phyloP scores from a whole-genome alignment of 2,113 vertebrate genomes.

The Nycticorax nycticorax region DNA sequence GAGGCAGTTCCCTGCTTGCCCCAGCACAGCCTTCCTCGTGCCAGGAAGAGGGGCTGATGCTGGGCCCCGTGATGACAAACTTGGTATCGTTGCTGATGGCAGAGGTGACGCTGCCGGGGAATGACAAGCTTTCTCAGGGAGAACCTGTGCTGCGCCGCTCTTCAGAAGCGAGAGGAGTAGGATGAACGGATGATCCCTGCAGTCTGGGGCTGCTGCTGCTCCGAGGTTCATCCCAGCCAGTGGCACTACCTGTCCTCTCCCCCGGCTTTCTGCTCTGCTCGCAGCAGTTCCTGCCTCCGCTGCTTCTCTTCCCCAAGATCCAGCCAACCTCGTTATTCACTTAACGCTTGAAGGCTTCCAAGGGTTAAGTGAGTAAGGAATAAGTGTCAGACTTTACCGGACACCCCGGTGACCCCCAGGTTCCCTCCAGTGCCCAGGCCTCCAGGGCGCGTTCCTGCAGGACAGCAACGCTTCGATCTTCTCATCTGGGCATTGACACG shows the following conservation, averaged over 20 bases:
- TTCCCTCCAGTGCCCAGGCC: neutral
- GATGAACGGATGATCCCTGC: neutral
- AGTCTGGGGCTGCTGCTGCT: neutral
- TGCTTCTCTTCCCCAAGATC: neutral
- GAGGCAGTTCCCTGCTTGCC: neutral
- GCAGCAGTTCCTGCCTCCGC: fast-evolving
- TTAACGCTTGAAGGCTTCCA: neutral
- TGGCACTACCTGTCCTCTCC: neutral
- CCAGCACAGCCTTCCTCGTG: neutral
- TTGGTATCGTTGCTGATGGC: fast-evolving
- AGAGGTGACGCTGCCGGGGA: neutral
- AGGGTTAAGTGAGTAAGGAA: neutral
- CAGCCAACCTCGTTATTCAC: neutral
- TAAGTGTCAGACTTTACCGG: neutral
- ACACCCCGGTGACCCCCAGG: neutral
- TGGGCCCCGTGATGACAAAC: neutral
- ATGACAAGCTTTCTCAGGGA: neutral
- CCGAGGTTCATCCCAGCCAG: neutral
- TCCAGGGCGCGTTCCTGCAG: fast-evolving
- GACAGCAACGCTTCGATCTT: neutral
- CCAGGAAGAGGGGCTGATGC: neutral
- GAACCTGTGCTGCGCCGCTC: neutral
- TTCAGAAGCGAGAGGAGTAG: neutral
- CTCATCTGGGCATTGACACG: neutral
- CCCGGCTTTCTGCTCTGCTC: neutral